Base-by-base conservation (phyloP, 2,113 vertebrate genomes). In the Cottus gobio region DNA sequence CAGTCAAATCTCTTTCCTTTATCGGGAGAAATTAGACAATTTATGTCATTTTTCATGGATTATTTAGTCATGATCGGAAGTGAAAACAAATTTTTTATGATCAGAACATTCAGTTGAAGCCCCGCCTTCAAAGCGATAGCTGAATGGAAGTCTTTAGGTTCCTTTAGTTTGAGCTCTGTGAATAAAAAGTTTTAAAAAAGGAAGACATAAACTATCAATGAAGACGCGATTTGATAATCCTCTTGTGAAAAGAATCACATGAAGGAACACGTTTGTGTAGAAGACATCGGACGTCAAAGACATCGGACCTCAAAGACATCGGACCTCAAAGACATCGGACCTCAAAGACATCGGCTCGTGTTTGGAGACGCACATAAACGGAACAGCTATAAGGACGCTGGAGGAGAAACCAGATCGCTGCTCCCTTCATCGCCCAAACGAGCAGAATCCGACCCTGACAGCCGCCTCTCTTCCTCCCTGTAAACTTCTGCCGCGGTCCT, bases 371-470 rank as follows among this genome's bases (percentile, higher is more conserved):
- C 73, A 63, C 66, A 44, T 60, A 63, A 82, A 83, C 22, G 30
- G 26, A 89, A 72, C 72, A 68, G 74, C 79, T 76, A 37, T n/a
- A 50, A 85, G 57, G 9, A 54, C 69, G 36, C 81, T 62, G 20
- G 48, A 46, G 31, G 24, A 31, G 28, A 68, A 81, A 73, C 70
- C 52, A 74, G 70, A 91, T 71, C 18, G 66, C 84, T 83, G 84
- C 57, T 56, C 69, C 58, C 80, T 62, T 91, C 77, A 92, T 93
- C 80, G 83, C 82, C 82, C 46, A 88, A 92, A 93, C 71, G 83
- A 90, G 86, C 75, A 18, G 12, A 69, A 18, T 66, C 60, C 57
- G 65, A 75, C 52, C 18, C 57, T 77, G 87, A 92, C 89, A 85
- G 63, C 58, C 70, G 12, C 20, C 60, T 44, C 60, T 81, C 75